Conservation (phyloP, 2,888 invertebrate species). For the Euclidia mi region DNA sequence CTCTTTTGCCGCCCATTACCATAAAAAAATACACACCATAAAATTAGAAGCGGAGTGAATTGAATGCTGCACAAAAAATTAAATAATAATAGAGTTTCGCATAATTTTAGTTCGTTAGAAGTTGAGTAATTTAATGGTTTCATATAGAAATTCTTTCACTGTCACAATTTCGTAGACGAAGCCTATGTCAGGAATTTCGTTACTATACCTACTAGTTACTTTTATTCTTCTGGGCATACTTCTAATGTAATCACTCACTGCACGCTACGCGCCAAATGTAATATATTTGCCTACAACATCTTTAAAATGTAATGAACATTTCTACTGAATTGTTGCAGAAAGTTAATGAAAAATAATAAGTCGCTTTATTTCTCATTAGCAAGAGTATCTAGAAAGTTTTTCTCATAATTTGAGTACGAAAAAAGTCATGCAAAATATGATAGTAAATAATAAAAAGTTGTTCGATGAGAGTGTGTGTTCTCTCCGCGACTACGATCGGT, state of each 20-base stretch:
- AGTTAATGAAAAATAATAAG: not conserved
- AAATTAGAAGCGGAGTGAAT: no score
- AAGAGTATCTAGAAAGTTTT: not conserved
- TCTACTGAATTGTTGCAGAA: not conserved
- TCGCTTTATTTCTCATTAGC: slow-evolving; percentile 5
- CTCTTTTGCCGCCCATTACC: no score
- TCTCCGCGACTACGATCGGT: no score
- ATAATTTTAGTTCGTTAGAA: no score
- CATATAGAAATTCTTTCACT: not conserved
- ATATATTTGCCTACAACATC: slow-evolving; percentile 23
- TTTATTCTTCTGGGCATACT: slow-evolving; percentile 13
- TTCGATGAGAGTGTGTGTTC: no score
- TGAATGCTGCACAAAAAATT: no score
- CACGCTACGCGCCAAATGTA: slow-evolving; percentile 9
- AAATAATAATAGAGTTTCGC: no score
- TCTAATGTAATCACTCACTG: slow-evolving; percentile 25
- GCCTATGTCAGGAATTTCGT: slow-evolving; percentile 17
- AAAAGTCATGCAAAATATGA: not conserved
- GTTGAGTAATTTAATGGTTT: no score
- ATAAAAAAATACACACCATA: no score
- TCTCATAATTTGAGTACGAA: slow-evolving; percentile 1
- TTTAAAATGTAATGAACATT: slow-evolving; percentile 11
- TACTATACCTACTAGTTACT: slow-evolving; percentile 15
- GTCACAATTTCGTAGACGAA: slow-evolving; percentile 3
- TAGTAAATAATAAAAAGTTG: not conserved